Evolutionary conservation across 2,113 vertebrate species (phyloP).

Genomic region (Erythrocebus patas): DNA sequence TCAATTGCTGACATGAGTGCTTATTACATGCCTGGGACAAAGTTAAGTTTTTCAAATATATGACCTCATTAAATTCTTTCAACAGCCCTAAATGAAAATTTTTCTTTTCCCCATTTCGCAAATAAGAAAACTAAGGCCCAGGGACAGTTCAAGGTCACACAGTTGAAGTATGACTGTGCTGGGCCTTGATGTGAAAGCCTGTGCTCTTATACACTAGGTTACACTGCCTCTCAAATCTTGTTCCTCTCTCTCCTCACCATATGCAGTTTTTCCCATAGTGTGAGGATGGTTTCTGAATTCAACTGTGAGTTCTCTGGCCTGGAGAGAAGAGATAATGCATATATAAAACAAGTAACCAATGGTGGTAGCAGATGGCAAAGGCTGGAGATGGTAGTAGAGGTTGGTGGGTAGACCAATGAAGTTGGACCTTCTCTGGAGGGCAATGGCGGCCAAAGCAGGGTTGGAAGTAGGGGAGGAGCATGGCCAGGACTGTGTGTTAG

Average conservation of each 20-base stretch:
- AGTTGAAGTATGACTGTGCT: neutral
- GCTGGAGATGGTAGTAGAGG: neutral
- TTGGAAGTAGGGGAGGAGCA: fast-evolving
- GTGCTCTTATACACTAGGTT: neutral
- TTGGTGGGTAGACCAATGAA: neutral
- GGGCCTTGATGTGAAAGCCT: neutral
- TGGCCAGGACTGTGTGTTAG: neutral
- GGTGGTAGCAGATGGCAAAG: neutral
- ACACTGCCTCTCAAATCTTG: neutral
- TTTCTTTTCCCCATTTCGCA: neutral
- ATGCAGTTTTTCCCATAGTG: neutral
- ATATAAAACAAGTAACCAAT: neutral
- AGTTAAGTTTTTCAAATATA: neutral
- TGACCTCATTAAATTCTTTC: neutral
- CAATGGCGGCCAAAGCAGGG: neutral
- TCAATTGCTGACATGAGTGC: neutral
- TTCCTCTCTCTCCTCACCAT: neutral
- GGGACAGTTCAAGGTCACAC: neutral
- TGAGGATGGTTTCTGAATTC: neutral
- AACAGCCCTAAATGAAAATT: neutral
- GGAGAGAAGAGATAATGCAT: neutral
- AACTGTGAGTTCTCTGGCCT: neutral
- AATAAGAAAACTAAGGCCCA: neutral
- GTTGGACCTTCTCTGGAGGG: neutral
- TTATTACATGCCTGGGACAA: fast-evolving